phyloP scores from a whole-genome alignment of 2,888 invertebrate genomes.

The Eupithecia inturbata region DNA sequence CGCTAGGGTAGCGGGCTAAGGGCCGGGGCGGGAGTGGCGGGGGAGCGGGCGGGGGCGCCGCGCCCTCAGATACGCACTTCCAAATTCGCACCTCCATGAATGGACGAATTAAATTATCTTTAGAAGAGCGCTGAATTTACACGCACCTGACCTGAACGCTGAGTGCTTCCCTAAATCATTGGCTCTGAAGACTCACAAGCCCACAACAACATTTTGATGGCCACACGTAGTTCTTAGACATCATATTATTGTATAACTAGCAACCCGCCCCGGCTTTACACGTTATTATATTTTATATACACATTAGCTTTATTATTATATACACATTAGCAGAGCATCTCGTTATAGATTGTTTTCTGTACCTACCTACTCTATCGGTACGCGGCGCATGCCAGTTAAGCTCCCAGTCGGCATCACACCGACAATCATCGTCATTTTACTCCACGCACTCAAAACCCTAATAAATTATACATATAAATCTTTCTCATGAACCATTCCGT shows the following conservation, averaged over 20 bases:
- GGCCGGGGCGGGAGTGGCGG: conserved; percentile 50
- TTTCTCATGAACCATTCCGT: no score
- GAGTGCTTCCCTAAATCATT: conserved; percentile 53
- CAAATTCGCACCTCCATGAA: conserved; percentile 82
- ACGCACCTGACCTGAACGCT: conserved; percentile 65
- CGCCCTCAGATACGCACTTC: conserved; percentile 80
- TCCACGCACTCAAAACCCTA: no score
- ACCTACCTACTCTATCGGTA: neutral
- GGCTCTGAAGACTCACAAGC: conserved; percentile 40
- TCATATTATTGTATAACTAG: neutral
- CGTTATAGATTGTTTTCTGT: neutral
- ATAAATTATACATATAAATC: no score
- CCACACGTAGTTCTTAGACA: conserved; percentile 15
- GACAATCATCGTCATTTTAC: neutral
- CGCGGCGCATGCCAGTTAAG: neutral
- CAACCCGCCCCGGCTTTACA: neutral
- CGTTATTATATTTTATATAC: no score
- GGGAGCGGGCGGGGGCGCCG: conserved; percentile 52
- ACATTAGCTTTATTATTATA: no score
- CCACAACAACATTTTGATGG: conserved; percentile 35
- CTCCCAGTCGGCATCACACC: neutral
- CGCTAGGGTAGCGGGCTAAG: conserved; percentile 56
- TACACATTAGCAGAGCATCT: no score
- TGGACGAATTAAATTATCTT: conserved; percentile 79
- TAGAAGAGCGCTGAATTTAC: conserved; percentile 64